phyloP scores from a whole-genome alignment of 2,113 vertebrate genomes.

The Gadus chalcogrammus region DNA sequence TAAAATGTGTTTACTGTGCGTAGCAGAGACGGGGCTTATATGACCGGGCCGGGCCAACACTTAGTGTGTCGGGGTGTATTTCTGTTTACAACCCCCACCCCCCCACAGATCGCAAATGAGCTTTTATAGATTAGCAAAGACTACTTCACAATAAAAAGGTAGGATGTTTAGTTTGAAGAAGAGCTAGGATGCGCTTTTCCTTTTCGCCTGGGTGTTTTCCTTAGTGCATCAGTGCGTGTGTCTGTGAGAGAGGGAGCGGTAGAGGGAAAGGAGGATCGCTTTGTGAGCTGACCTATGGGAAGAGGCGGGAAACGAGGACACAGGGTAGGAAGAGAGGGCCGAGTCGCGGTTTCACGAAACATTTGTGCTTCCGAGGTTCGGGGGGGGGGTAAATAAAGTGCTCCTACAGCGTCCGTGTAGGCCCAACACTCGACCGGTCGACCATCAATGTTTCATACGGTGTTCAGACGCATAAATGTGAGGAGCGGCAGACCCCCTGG shows the following conservation, averaged over 20 bases:
- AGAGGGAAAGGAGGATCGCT: background rate
- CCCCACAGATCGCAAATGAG: no score
- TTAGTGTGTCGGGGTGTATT: background rate
- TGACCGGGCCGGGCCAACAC: conserved; percentile 23
- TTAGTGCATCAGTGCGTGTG: background rate
- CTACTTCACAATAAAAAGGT: background rate
- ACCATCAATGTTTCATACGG: background rate
- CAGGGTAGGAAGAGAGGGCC: background rate
- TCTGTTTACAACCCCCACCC: no score
- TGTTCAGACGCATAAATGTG: no score
- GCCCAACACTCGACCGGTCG: background rate
- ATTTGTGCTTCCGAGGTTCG: background rate
- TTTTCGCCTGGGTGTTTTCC: background rate
- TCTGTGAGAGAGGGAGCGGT: background rate
- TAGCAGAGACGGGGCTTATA: conserved; percentile 40
- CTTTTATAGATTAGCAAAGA: no score
- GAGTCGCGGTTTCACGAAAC: background rate
- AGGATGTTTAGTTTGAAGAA: no score
- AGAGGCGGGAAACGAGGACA: background rate
- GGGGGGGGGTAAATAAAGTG: background rate
- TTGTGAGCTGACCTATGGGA: background rate
- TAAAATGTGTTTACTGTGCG: conserved; percentile 66
- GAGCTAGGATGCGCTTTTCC: no score
- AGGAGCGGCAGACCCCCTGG: no score
- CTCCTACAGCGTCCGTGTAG: background rate